These are phyloP conservation scores for Coreoperca whiteheadi DNA, from an alignment of 2,113 vertebrate genomes.

Conservation along the genomic window DNA sequence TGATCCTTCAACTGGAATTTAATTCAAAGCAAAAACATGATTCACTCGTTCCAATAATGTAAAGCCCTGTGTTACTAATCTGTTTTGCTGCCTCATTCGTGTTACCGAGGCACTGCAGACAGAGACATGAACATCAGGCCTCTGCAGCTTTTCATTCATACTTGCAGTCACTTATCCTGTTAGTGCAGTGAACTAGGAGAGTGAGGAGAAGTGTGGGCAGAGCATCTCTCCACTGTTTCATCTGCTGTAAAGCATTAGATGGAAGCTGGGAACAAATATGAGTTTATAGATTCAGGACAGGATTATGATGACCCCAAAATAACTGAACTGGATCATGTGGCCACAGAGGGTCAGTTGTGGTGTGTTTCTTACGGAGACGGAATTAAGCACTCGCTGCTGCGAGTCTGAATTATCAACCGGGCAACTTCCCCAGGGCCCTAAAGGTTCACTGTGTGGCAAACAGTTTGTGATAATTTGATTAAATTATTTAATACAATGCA, in stretches of 20 bases:
- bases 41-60: not conserved
- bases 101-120: not conserved
- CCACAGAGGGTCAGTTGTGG: not conserved
- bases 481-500: too few relatives aligned
- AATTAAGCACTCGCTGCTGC: not conserved
- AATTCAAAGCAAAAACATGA: not conserved
- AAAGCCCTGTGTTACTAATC: not conserved
- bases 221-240: not conserved
- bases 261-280: slow-evolving; percentile 29
- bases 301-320: slow-evolving; percentile 19
- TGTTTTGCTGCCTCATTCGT: not conserved
- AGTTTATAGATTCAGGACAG: slow-evolving; percentile 18
- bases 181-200: slow-evolving; percentile 18
- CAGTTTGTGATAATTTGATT: not conserved
- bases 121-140: not conserved
- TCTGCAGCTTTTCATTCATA: slow-evolving; percentile 34
- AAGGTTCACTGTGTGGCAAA: slow-evolving; percentile 1
- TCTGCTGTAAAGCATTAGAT: not conserved
- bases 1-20: not conserved
- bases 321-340: slow-evolving; percentile 23
- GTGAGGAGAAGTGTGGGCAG: not conserved
- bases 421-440: not conserved
- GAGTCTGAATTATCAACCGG: not conserved
- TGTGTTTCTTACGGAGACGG: not conserved
- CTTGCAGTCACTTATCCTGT: slow-evolving; percentile 33